A percentile compares a stretch with the other conserved stretches of the same genome.
Evolutionary conservation across 2,888 invertebrate species (phyloP).

Genomic region (Dolomedes plantarius): DNA sequence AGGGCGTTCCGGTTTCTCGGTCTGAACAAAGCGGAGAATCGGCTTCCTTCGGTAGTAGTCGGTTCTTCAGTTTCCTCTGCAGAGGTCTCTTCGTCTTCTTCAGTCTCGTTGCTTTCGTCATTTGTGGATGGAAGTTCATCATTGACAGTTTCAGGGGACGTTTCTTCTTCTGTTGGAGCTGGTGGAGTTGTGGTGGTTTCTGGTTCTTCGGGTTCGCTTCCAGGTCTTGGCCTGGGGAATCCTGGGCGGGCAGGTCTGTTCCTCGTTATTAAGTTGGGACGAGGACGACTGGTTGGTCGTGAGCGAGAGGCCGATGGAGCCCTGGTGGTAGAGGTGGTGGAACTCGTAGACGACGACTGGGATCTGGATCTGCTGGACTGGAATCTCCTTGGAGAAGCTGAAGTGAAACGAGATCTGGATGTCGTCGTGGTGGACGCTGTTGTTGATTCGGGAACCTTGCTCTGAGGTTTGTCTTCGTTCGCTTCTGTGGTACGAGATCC

Average conservation of each 20-base stretch:
- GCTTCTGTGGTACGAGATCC: background rate
- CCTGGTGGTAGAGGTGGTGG: constrained; percentile 7
- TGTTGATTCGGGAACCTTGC: background rate
- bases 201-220: constrained; percentile 33
- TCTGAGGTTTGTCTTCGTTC: background rate
- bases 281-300: constrained; percentile 40
- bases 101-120: constrained; percentile 23
- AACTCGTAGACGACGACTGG: background rate
- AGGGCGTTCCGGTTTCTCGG: constrained; percentile 46
- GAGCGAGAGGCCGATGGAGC: background rate
- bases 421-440: constrained; percentile 17
- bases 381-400: constrained; percentile 22
- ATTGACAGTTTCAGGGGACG: constrained; percentile 14
- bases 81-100: constrained; percentile 21
- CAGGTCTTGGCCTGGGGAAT: constrained; percentile 33
- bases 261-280: constrained; percentile 31
- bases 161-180: constrained; percentile 15
- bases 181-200: constrained; percentile 32
- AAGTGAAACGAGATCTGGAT: constrained; percentile 17
- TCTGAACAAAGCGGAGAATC: constrained; percentile 61
- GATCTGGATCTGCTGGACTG: constrained; percentile 46
- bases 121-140: background rate
- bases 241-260: constrained; percentile 48
- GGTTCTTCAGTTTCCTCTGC: constrained; percentile 29
- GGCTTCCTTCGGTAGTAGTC: constrained; percentile 54